Evolutionary conservation across 1,140 invertebrate species (phyloP).

Genomic region (Sinella curviseta): DNA sequence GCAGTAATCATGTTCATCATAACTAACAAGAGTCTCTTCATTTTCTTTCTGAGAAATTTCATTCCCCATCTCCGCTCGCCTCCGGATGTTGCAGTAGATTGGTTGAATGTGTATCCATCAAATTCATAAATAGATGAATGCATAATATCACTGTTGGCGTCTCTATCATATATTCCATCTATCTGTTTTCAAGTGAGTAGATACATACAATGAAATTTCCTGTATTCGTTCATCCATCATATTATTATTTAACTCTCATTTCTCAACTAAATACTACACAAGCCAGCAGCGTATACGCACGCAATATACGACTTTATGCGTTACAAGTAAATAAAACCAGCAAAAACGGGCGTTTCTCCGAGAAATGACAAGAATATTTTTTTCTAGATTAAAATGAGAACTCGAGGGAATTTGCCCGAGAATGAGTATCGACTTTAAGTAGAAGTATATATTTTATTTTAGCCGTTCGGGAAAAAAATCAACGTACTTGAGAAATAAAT

Average conservation of each 20-base stretch:
- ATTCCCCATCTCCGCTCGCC: background rate
- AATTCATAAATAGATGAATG: background rate
- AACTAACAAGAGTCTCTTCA: background rate
- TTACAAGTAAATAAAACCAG: no score
- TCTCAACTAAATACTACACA: no score
- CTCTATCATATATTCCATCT: background rate
- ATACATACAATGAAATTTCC: no score
- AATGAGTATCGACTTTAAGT: background rate
- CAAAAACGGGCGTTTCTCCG: no score
- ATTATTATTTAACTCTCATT: no score
- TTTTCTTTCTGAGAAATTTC: background rate
- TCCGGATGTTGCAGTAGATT: slow-evolving; percentile 18
- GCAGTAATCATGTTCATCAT: background rate
- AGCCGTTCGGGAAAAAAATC: background rate
- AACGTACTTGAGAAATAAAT: background rate
- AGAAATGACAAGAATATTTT: slow-evolving; percentile 2
- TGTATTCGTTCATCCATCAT: no score
- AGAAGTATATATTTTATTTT: no score
- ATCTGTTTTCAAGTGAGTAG: background rate
- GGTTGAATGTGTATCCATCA: background rate
- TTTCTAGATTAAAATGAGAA: background rate
- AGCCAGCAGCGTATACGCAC: no score
- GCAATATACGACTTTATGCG: background rate
- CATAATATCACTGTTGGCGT: background rate
- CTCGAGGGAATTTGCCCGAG: background rate